Percentiles rank a stretch among this genome's conserved stretches.
Evolutionary conservation across 1,140 invertebrate genomes (phyloP).

Genomic region (Drosophila guanche): DNA sequence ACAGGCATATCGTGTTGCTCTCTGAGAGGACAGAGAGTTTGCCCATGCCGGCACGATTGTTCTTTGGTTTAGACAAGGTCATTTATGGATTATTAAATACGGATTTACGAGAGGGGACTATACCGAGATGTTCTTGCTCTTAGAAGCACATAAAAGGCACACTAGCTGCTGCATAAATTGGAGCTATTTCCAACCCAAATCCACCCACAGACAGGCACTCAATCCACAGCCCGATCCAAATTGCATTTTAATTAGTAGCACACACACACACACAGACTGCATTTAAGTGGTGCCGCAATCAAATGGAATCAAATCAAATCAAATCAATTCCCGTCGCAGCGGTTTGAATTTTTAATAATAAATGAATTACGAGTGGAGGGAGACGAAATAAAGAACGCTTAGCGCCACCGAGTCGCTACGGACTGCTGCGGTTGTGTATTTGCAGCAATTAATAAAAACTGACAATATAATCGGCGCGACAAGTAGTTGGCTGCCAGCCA

Average conservation of each 20-base stretch:
- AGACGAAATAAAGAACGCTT: conserved; percentile 46
- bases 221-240: conserved; percentile 30
- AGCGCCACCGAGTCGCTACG: conserved; percentile 59
- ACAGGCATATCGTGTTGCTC: no score
- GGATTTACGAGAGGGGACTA: conserved; percentile 1
- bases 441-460: conserved; percentile 82
- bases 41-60: conserved; percentile 23
- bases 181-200: neutral
- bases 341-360: conserved; percentile 66
- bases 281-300: conserved; percentile 44
- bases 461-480: conserved; percentile 80
- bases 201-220: conserved; percentile 5
- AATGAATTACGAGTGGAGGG: conserved; percentile 5
- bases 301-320: conserved; percentile 56
- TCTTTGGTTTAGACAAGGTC: conserved; percentile 69
- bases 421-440: conserved; percentile 53
- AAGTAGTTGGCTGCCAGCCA: conserved; percentile 80
- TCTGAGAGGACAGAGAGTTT: no score
- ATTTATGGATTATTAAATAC: conserved; percentile 46
- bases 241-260: conserved; percentile 60
- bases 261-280: neutral
- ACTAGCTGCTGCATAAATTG: neutral
- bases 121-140: neutral
- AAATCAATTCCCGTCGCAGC: conserved; percentile 73
- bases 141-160: neutral